Evolutionary conservation across 2,113 vertebrate species (phyloP).

Genomic region (Dicentrarchus labrax): DNA sequence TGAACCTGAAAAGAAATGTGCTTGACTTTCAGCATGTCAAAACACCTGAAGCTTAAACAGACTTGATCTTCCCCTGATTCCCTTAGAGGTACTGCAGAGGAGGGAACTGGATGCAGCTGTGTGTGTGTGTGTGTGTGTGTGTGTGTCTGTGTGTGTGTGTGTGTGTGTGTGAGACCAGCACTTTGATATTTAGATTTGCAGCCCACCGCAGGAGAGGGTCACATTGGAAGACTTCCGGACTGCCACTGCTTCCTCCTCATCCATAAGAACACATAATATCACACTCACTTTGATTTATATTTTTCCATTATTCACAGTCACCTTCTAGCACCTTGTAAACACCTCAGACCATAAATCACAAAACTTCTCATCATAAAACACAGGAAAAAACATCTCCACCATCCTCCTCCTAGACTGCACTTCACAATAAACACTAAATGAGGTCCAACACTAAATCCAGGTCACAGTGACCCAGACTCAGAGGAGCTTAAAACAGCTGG

Average conservation of each 20-base stretch:
- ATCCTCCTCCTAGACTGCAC: slow-evolving; percentile 3
- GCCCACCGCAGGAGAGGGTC: slow-evolving; percentile 54
- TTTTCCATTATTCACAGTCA: slow-evolving; percentile 12
- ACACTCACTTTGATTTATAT: slow-evolving; percentile 40
- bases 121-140: slow-evolving; percentile 25
- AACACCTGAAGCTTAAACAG: slow-evolving; percentile 50
- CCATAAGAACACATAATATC: background rate
- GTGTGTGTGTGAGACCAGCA: slow-evolving; percentile 1
- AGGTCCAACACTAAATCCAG: slow-evolving; percentile 9
- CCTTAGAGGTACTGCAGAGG: slow-evolving; percentile 19
- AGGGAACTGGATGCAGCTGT: slow-evolving; percentile 22
- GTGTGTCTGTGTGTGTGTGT: slow-evolving; percentile 18
- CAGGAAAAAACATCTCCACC: slow-evolving; percentile 13
- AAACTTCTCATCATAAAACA: slow-evolving; percentile 45
- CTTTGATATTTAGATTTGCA: slow-evolving; percentile 62
- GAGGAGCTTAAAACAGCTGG: slow-evolving; percentile 50
- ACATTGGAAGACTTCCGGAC: slow-evolving; percentile 40
- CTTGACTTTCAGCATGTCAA: slow-evolving; percentile 30
- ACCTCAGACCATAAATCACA: slow-evolving; percentile 25
- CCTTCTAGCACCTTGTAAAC: slow-evolving; percentile 50
- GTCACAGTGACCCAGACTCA: slow-evolving; percentile 41
- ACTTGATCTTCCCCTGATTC: slow-evolving; percentile 38
- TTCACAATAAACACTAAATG: slow-evolving; percentile 41
- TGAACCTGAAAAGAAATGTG: slow-evolving; percentile 16
- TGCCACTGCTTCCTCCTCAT: slow-evolving; percentile 46